Percentiles rank a stretch among this genome's conserved stretches.
These are phyloP conservation scores for Andrena camellia DNA, from an alignment of 2,888 invertebrate species.

Conservation along the genomic window DNA sequence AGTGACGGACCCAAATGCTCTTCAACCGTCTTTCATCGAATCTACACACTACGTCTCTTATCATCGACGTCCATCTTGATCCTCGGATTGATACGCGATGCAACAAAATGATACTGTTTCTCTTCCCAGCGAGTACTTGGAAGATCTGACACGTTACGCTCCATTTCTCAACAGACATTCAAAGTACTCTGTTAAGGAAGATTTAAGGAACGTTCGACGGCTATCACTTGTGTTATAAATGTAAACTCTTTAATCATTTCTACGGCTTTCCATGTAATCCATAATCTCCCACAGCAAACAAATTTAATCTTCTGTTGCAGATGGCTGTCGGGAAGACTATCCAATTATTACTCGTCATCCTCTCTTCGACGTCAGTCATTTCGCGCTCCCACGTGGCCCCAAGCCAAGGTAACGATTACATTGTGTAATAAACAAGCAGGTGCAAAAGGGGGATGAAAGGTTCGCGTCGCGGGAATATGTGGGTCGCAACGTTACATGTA, in stretches of 20 bases:
- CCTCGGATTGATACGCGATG: neutral
- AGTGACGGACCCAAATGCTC: neutral
- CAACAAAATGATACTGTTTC: too few relatives aligned
- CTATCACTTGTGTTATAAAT: neutral
- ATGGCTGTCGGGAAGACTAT: constrained; percentile 80
- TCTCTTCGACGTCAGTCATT: constrained; percentile 77
- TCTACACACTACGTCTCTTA: neutral
- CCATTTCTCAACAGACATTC: too few relatives aligned
- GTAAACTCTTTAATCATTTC: neutral
- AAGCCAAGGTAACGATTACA: constrained; percentile 63
- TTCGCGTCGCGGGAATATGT: neutral
- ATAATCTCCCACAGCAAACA: neutral
- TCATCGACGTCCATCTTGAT: neutral
- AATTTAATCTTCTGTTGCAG: constrained; percentile 75
- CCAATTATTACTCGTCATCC: constrained; percentile 76
- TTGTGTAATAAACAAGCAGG: neutral
- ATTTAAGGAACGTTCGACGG: neutral
- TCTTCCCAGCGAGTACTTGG: too few relatives aligned
- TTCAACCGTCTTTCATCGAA: neutral
- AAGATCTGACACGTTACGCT: too few relatives aligned
- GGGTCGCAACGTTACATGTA: too few relatives aligned
- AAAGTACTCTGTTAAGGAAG: neutral
- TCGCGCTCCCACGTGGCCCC: constrained; percentile 74
- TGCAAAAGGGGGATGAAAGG: neutral
- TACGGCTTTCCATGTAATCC: neutral